Conservation (phyloP, 1,140 invertebrate genomes). For the Leucophenga varia region DNA sequence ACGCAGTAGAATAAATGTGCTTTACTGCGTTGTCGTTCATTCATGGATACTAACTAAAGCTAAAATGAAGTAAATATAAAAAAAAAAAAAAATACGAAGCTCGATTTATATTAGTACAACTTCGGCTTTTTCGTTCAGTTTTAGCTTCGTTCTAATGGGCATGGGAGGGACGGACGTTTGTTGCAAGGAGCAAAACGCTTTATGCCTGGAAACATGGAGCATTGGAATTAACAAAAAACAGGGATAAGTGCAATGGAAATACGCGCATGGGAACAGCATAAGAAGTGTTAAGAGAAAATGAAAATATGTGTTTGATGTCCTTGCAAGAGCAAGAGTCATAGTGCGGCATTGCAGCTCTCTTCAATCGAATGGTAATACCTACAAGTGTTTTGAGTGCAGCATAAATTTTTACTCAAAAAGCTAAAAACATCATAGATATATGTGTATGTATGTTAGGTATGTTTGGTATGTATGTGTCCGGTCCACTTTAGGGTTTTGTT, state of each 20-base stretch:
- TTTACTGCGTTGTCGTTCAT: slow-evolving; percentile 12
- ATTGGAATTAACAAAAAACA: too few relatives aligned
- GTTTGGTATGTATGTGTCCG: slow-evolving; percentile 11
- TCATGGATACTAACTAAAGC: slow-evolving; percentile 44
- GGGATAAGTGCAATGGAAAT: slow-evolving; percentile 48
- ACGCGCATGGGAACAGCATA: slow-evolving; percentile 14
- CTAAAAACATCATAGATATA: too few relatives aligned
- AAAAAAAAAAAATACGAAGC: neutral
- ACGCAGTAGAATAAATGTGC: too few relatives aligned
- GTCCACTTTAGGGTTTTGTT: slow-evolving; percentile 45
- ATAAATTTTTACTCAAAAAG: too few relatives aligned
- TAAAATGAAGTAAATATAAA: too few relatives aligned
- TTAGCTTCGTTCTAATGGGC: too few relatives aligned
- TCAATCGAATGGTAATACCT: too few relatives aligned
- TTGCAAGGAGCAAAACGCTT: too few relatives aligned
- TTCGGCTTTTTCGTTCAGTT: neutral
- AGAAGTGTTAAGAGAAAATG: neutral
- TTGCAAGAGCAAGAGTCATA: neutral
- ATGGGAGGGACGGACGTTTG: too few relatives aligned
- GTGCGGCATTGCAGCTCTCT: slow-evolving; percentile 9
- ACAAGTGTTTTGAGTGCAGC: slow-evolving; percentile 30
- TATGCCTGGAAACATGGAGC: too few relatives aligned
- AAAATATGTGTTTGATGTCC: slow-evolving; percentile 27
- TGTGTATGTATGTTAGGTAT: slow-evolving; percentile 8
- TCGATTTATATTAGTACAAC: too few relatives aligned